Base-by-base conservation (phyloP, 1,140 invertebrate species). In the Psilanteris sp. region DNA sequence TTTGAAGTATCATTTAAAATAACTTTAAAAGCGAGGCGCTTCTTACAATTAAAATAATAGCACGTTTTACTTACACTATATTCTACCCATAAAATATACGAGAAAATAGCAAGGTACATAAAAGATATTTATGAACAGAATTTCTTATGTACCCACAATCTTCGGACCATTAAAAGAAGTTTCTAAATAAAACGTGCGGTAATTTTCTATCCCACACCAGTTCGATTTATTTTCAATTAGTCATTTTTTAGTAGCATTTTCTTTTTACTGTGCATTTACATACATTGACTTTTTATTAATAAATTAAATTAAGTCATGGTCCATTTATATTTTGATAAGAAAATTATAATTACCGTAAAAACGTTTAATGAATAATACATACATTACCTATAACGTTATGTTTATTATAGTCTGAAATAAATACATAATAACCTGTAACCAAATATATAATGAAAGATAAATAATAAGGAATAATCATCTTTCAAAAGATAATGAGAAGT, bases 31-130 rank as follows among this genome's bases (percentile, higher is more conserved):
- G 31, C 20, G 37, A 54, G 22, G 24, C 36, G 15, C 39, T 67
- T 32, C 43, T 37, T 67, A 57, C 41, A 68, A 68, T 68, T 68
- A 57, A 68, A 68, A 41, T 68, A 68, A 68, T 68, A 50, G 41
- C 43, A 68, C 9, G 52, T 57, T 57, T 50, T 50, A 50, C 13
- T 57, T 57, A 18, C 41, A 55, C 46, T 66, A 26, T 44, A 37
- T 46, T 34, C 24, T 43, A 50, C 32, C 14, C 11, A 26, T 57
- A 68, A 68, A 41, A 57, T 50, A 16, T 39, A 68, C 50, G 44
- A 67, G 48, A 36, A 67, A 67, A 67, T 55, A 37, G 41, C 50
- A 24, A 48, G 41, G 50, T 24, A 22, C 41, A 55, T 67, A 67
- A 55, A 67, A 67, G 39, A 26, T 67, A 67, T 67, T 67, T 67